These are phyloP conservation scores for Leucophenga varia DNA, from an alignment of 1,140 invertebrate genomes.

Conservation along the genomic window DNA sequence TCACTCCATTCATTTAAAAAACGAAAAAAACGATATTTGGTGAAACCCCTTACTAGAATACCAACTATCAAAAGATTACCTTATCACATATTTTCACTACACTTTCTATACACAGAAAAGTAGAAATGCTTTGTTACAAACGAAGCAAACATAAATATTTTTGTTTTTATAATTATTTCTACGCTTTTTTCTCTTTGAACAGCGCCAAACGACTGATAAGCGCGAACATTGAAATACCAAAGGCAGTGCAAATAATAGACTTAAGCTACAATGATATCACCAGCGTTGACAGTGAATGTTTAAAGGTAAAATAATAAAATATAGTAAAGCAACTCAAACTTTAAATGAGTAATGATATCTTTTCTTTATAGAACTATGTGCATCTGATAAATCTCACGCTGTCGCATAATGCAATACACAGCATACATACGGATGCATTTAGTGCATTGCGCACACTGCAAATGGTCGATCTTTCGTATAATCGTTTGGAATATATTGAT, in stretches of 20 bases:
- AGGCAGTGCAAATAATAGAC: constrained; percentile 45
- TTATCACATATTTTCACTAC: too few species aligned
- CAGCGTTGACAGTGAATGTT: constrained; percentile 39
- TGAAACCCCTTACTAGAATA: too few species aligned
- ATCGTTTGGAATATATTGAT: constrained; percentile 47
- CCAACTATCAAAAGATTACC: too few species aligned
- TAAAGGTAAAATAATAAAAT: too few species aligned
- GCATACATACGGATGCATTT: constrained; percentile 41
- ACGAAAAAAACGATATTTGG: too few species aligned
- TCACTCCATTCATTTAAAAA: too few species aligned
- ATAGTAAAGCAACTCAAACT: too few species aligned
- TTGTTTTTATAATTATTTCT: too few species aligned
- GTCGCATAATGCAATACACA: constrained; percentile 44
- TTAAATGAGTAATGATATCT: too few species aligned
- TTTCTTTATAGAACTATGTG: constrained; percentile 27
- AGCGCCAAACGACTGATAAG: constrained; percentile 47
- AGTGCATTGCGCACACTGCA: constrained; percentile 24
- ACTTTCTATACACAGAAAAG: too few species aligned
- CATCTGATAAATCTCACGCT: constrained; percentile 37
- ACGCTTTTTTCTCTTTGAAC: constrained; percentile 9
- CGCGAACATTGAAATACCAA: constrained; percentile 42
- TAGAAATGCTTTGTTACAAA: too few species aligned
- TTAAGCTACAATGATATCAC: constrained; percentile 54
- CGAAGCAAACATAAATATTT: too few species aligned
- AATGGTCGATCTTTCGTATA: constrained; percentile 44